Evolutionary conservation across 2,888 invertebrate species (phyloP).

Genomic region (Rhyacophila evoluta): DNA sequence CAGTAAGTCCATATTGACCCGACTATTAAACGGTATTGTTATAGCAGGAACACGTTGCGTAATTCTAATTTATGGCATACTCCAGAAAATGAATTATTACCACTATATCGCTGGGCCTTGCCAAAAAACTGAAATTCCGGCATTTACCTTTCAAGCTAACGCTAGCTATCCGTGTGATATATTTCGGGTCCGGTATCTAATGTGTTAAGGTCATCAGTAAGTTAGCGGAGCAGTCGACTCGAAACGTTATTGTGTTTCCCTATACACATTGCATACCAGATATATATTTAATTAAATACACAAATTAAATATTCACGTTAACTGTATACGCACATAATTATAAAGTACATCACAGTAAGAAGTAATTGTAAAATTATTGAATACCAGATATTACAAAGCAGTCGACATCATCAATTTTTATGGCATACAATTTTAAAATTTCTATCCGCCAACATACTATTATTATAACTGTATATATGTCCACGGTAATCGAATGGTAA

Average conservation of each 20-base stretch:
- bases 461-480: no score
- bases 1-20: slow-evolving; percentile 7
- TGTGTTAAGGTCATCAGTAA: slow-evolving; percentile 13
- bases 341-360: no score
- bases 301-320: no score
- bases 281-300: not conserved
- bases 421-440: no score
- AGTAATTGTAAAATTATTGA: no score
- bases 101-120: slow-evolving; percentile 17
- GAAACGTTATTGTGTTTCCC: slow-evolving; percentile 8
- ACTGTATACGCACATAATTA: no score
- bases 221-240: slow-evolving; percentile 15
- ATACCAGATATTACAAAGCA: no score
- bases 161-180: slow-evolving; percentile 16
- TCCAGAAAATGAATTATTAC: slow-evolving; percentile 25
- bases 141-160: slow-evolving; percentile 24
- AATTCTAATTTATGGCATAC: slow-evolving; percentile 19
- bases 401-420: no score
- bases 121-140: slow-evolving; percentile 19
- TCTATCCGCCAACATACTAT: no score
- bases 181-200: slow-evolving; percentile 24
- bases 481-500: no score
- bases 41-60: not conserved
- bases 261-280: not conserved
- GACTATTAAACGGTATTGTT: slow-evolving; percentile 27